Percentiles rank a stretch among this genome's conserved stretches.
phyloP scores from a whole-genome alignment of 2,797 vertebrate genomes.

The Pygocentrus nattereri region DNA sequence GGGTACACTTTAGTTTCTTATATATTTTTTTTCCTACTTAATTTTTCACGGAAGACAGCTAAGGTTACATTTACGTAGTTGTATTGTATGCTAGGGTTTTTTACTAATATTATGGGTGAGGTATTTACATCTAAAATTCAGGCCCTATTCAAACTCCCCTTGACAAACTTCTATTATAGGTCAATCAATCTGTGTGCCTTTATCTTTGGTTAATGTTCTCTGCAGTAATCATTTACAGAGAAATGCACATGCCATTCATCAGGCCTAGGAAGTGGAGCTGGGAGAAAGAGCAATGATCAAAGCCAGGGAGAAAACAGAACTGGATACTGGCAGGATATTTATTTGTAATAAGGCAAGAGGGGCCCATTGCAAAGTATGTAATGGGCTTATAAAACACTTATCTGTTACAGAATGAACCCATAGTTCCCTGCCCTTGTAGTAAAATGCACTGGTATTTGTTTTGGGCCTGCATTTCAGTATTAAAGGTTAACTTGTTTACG shows the following conservation, averaged over 20 bases:
- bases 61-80: background rate
- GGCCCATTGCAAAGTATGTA: background rate
- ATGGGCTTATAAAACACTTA: background rate
- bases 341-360: background rate
- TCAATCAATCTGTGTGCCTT: slow-evolving; percentile 2
- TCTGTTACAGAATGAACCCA: background rate
- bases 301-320: background rate
- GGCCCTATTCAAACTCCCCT: background rate
- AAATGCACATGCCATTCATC: background rate
- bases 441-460: background rate
- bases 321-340: background rate
- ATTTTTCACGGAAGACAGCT: background rate
- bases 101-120: background rate
- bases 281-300: background rate
- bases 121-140: background rate
- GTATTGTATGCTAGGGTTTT: background rate
- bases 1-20: background rate
- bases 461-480: background rate
- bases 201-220: background rate
- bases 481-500: background rate
- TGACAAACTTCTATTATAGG: slow-evolving; percentile 10
- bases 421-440: background rate
- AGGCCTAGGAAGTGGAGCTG: background rate
- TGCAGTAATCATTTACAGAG: slow-evolving; percentile 22
- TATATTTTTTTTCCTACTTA: background rate